Evolutionary conservation across 2,113 vertebrate species (phyloP).

Genomic region (Otolemur garnettii): DNA sequence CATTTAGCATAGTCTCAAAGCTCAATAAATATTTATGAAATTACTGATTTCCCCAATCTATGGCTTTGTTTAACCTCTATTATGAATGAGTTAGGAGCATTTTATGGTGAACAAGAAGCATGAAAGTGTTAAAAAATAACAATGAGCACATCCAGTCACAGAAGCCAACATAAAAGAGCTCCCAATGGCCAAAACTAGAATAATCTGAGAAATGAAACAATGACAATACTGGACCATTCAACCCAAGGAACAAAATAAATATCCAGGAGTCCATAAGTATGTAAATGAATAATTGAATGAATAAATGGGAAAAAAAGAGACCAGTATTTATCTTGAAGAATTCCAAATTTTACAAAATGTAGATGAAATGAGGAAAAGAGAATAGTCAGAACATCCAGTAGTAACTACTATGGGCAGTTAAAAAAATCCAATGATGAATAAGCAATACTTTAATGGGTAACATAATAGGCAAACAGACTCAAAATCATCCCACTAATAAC

Average conservation of each 20-base stretch:
- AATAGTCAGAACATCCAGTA: neutral
- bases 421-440: neutral
- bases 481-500: neutral
- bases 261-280: neutral
- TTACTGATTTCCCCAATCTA: constrained; percentile 21
- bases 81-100: neutral
- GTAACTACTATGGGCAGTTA: neutral
- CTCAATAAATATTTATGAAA: constrained; percentile 42
- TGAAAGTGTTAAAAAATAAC: too few relatives aligned
- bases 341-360: neutral
- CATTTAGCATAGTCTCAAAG: neutral
- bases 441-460: neutral
- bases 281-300: neutral
- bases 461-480: neutral
- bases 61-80: neutral
- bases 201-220: neutral
- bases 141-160: neutral
- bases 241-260: constrained; percentile 11
- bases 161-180: neutral
- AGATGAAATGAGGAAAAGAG: neutral
- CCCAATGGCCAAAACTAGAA: neutral
- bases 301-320: neutral
- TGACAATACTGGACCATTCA: neutral
- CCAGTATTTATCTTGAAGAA: neutral
- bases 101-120: neutral